Evolutionary conservation across 92 coral and sea anemone species (phyloP), one percentile per base, ranked within the genome.

Genomic region (Epizoanthus rinbou): DNA sequence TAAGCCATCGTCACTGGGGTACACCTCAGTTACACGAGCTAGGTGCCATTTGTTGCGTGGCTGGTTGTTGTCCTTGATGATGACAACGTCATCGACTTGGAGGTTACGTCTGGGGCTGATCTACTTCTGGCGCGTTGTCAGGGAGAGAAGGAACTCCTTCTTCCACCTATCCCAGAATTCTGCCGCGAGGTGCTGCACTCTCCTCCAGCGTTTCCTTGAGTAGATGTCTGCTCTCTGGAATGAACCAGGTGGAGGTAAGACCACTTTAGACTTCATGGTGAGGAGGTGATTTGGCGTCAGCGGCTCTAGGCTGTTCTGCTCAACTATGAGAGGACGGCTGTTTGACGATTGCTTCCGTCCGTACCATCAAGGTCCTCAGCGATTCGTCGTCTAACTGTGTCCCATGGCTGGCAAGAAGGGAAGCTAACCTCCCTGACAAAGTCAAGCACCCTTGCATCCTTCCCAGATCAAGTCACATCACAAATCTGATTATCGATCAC

Each of bases 171-270:
- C n/a, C n/a, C n/a, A n/a, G n/a, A n/a, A n/a, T n/a, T n/a, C n/a
- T n/a, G n/a, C n/a, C n/a, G n/a, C n/a, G n/a, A n/a, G n/a, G n/a
- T n/a, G n/a, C n/a, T n/a, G n/a, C n/a, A n/a, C n/a, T n/a, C n/a
- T n/a, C n/a, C n/a, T n/a, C n/a, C n/a, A n/a, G n/a, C n/a, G n/a
- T n/a, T n/a, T n/a, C n/a, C n/a, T n/a, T n/a, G n/a, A n/a, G n/a
- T n/a, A n/a, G n/a, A n/a, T n/a, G n/a, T n/a, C n/a, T n/a, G n/a
- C n/a, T n/a, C n/a, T 0, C 74, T 23, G 76, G 25, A 74, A 74
- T 6, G n/a, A 75, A 3, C 87, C 87, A 17, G 87, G 83, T 1
- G 82, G 83, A 35, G 87, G 82, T 24, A 84, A 47, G 15, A 75
- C 66, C 10, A 84, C 82, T 16, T 79, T 52, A 0, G 82, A 74